phyloP scores from a whole-genome alignment of 37 sponge, comb jelly and placozoan species.

The Chondrosia reniformis region DNA sequence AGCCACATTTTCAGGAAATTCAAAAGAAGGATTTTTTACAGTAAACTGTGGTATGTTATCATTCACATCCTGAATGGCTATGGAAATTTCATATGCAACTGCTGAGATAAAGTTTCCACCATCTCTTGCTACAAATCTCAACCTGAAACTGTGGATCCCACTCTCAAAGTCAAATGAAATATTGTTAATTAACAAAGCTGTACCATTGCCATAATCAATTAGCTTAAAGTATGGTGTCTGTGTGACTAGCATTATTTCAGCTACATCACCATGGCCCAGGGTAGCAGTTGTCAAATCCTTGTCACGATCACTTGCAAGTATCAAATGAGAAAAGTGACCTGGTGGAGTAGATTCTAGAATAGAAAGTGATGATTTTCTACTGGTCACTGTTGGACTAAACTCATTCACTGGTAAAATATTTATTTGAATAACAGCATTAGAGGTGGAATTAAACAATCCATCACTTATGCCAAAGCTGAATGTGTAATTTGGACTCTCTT shows the following conservation, averaged over 20 bases:
- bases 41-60: constrained; percentile 31
- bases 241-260: not conserved
- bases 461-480: constrained; percentile 41
- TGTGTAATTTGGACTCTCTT: not conserved
- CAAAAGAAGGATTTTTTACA: not conserved
- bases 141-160: not conserved
- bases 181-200: constrained; percentile 37
- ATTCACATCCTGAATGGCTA: constrained; percentile 24
- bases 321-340: not conserved
- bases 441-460: constrained; percentile 23
- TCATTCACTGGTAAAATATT: constrained; percentile 26
- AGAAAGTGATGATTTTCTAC: not conserved
- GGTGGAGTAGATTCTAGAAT: constrained; percentile 7
- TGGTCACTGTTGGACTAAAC: constrained; percentile 17
- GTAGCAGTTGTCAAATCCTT: not conserved
- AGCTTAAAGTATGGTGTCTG: constrained; percentile 12
- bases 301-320: constrained; percentile 16
- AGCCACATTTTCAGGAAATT: constrained; percentile 11
- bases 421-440: constrained; percentile 16
- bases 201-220: not conserved
- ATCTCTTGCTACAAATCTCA: constrained; percentile 29
- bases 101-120: not conserved
- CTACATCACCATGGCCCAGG: constrained; percentile 15
- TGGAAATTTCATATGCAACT: not conserved
- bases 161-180: constrained; percentile 49